Percentiles rank a stretch among this genome's conserved stretches.
Evolutionary conservation across 2,888 invertebrate species (phyloP).

Genomic region (Dendrolimus houi): DNA sequence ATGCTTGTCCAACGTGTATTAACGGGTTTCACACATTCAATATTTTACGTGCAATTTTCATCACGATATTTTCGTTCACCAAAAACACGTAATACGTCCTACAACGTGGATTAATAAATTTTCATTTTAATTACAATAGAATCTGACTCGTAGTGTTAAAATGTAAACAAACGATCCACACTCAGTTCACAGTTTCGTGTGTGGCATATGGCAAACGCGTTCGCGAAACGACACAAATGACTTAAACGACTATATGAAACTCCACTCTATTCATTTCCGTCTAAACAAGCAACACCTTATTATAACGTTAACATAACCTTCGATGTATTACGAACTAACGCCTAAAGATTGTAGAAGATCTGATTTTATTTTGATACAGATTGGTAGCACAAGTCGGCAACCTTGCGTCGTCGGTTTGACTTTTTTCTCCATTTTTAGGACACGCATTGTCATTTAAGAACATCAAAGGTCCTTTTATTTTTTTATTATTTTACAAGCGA

Average conservation of each 20-base stretch:
- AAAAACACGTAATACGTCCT: no score
- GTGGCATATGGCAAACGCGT: constrained; percentile 37
- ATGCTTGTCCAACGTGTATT: no score
- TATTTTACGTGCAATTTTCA: no score
- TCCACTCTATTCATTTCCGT: constrained; percentile 10
- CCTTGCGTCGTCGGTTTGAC: constrained; percentile 31
- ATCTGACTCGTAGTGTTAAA: constrained; percentile 6
- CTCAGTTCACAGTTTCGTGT: constrained; percentile 24
- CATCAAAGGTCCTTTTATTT: constrained; percentile 44
- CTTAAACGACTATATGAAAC: constrained; percentile 8
- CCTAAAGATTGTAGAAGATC: constrained; percentile 1
- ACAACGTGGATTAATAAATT: no score
- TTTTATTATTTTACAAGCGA: constrained; percentile 18
- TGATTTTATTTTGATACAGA: constrained; percentile 14
- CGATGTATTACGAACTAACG: constrained; percentile 10
- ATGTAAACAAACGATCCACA: constrained; percentile 15
- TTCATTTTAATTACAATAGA: no score
- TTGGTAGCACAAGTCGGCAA: constrained; percentile 34
- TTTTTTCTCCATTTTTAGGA: constrained; percentile 48
- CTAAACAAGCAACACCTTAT: background rate
- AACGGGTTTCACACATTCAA: no score
- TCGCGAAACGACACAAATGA: constrained; percentile 15
- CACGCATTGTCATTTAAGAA: constrained; percentile 47
- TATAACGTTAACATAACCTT: constrained; percentile 3
- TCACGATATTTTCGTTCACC: no score